Evolutionary conservation across 1,140 invertebrate species (phyloP), one percentile per base, ranked within the genome.

Genomic region (Musca domestica): DNA sequence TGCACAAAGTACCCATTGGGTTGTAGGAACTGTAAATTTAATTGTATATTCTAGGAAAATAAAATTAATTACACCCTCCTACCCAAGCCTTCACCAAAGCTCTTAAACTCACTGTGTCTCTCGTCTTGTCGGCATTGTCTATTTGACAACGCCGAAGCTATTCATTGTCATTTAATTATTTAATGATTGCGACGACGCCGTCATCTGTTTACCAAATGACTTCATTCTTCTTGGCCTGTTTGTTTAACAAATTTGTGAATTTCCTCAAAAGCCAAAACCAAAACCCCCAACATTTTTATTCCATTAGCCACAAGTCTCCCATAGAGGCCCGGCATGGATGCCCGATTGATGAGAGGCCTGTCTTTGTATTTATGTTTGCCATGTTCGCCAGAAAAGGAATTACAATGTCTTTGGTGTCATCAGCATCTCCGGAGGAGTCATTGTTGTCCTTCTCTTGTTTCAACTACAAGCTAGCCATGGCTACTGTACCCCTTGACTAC

Each of bases 111-210:
- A n/a, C n/a, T n/a, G n/a, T n/a, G n/a, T n/a, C n/a, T n/a, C n/a
- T n/a, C n/a, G n/a, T n/a, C n/a, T 41, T 41, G 34, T 41, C 34
- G 34, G 34, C 34, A 41, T 41, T 12, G 34, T 41, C 34, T 41
- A 41, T 41, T 41, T 41, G 34, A 12, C 34, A 41, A 2, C 20
- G 34, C n/a, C 15, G 27, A 25, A 61, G 34, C 12, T 27, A 61
- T 61, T 61, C 34, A 61, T 30, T 61, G 30, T 61, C 56, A 20
- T 61, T 61, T 61, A 61, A 61, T 61, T 61, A 61, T 61, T 61
- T 61, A 61, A 61, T 30, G 56, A 61, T 61, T 61, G n/a, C n/a
- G n/a, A n/a, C n/a, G n/a, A n/a, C n/a, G 15, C 48, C 20, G 27
- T 19, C 17, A 41, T 61, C 19, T 61, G 10, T 61, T 61, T 61